A percentile compares a stretch with the other conserved stretches of the same genome.
Evolutionary conservation across 2,888 invertebrate species (phyloP).

Genomic region (Cylindroiulus punctatus): DNA sequence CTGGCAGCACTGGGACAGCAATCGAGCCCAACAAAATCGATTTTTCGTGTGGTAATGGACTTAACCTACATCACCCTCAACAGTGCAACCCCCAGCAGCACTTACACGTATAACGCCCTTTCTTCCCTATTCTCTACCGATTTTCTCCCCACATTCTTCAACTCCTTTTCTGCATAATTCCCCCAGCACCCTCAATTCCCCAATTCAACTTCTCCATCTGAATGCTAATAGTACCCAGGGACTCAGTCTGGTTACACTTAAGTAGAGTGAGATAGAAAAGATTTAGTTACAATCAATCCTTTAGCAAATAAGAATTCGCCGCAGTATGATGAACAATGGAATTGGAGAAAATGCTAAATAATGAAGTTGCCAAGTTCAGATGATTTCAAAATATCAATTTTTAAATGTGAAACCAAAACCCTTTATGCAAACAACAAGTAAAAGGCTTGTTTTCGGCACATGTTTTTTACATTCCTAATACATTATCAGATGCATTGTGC

Average conservation of each 20-base stretch:
- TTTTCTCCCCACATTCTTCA: neutral
- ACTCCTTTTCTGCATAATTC: constrained; percentile 3
- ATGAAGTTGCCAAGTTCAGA: neutral
- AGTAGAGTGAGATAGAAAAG: constrained; percentile 6
- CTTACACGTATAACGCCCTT: neutral
- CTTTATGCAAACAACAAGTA: no score
- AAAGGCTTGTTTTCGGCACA: no score
- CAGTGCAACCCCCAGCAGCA: neutral
- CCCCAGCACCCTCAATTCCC: constrained; percentile 5
- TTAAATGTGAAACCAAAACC: neutral
- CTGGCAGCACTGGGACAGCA: neutral
- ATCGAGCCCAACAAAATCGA: constrained; percentile 18
- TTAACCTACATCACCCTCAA: constrained; percentile 2
- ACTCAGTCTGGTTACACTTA: constrained; percentile 10
- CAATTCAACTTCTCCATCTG: constrained; percentile 1
- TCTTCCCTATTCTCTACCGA: neutral
- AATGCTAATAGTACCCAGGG: constrained; percentile 18
- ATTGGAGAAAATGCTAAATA: neutral
- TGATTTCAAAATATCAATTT: neutral
- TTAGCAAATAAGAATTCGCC: neutral
- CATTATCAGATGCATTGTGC: no score
- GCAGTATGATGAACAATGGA: neutral
- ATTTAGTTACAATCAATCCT: constrained; percentile 1
- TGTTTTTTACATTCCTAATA: no score
- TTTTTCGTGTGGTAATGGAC: constrained; percentile 18